Base-by-base conservation (phyloP, 2,888 invertebrate species). In the Drosophila picticornis region DNA sequence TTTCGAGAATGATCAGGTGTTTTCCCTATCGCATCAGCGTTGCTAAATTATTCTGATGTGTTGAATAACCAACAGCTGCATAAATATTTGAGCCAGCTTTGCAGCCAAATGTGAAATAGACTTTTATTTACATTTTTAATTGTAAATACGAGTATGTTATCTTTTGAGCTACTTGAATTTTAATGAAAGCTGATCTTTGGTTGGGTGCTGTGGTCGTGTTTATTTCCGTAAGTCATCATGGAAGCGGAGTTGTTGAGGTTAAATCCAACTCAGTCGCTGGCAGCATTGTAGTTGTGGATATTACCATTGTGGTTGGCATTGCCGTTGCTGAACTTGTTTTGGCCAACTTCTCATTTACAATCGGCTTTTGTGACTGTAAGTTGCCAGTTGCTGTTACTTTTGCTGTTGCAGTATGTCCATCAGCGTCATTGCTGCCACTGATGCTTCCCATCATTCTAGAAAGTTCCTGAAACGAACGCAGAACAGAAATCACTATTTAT, bases 1-100 rank as follows among this genome's bases (percentile, higher is more conserved):
- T 59, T 51, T 46, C 29, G 31, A 29, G 27, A 66, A 55, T 59
- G 51, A 64, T 27, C 1, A 55, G 11, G 11, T 2, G 1, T 1
- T 34, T 29, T 19, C 6, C 9, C 22, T 16, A 16, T 31, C 16
- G 4, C 19, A 10, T 19, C 19, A 50, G 10, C 11, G 16, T 19
- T 36, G 22, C 6, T n/a, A 22, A 22, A 65, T 60, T 43, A 36
- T 34, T 29, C 9, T n/a, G 0, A 22, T 19, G 10, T 19, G 19
- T 34, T 27, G 16, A 13, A 32, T 13, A 36, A 22, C 10, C 31
- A n/a, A 9, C 89, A 76, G 53, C 67, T 84, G 88, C 1, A 22
- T 29, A 87, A 84, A 87, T 68, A 84, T 53, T 55, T 27, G 31
- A 52, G 48, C 6, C 52, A 62, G 31, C 36, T 77, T 53, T 9